These are phyloP conservation scores for Synanthedon vespiformis DNA, from an alignment of 2,888 invertebrate species.

Conservation along the genomic window DNA sequence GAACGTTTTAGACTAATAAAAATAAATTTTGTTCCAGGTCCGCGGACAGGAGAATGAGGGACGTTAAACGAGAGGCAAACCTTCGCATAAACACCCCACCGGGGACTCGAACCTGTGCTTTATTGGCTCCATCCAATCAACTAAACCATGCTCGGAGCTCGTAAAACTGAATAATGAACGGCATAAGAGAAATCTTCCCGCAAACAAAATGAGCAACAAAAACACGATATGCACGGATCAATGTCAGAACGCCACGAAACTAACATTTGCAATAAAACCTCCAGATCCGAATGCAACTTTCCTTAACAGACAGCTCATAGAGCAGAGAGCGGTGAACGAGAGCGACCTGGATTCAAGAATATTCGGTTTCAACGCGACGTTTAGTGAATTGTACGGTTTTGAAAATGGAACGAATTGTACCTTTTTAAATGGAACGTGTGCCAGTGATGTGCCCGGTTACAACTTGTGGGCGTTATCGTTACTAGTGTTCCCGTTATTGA, in stretches of 20 bases:
- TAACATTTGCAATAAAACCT: conserved; percentile 27
- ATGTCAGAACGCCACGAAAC: conserved; percentile 36
- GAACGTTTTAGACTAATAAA: conserved; percentile 5
- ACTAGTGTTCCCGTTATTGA: conserved; percentile 90
- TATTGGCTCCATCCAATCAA: conserved; percentile 7
- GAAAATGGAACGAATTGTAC: conserved; percentile 37
- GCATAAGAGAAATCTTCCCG: conserved; percentile 10
- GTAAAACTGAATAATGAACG: conserved; percentile 17
- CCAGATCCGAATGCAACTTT: conserved; percentile 18
- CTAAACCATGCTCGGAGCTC: conserved; percentile 5
- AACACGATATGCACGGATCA: conserved; percentile 18
- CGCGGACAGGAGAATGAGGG: conserved; percentile 2
- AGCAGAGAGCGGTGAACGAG: conserved; percentile 2
- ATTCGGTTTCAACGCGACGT: conserved; percentile 32
- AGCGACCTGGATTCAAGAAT: conserved; percentile 12
- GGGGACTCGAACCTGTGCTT: not conserved
- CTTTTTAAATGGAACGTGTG: conserved; percentile 43
- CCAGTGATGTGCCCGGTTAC: conserved; percentile 57
- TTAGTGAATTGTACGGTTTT: conserved; percentile 24
- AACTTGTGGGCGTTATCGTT: conserved; percentile 91
- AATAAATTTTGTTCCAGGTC: conserved; percentile 14
- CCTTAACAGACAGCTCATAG: conserved; percentile 8
- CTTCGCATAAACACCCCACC: not conserved
- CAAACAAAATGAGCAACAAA: conserved; percentile 12
- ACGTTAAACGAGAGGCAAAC: not conserved